These are phyloP conservation scores for Caenorhabditis zanzibari DNA, from an alignment of 2,888 invertebrate species.

Conservation along the genomic window DNA sequence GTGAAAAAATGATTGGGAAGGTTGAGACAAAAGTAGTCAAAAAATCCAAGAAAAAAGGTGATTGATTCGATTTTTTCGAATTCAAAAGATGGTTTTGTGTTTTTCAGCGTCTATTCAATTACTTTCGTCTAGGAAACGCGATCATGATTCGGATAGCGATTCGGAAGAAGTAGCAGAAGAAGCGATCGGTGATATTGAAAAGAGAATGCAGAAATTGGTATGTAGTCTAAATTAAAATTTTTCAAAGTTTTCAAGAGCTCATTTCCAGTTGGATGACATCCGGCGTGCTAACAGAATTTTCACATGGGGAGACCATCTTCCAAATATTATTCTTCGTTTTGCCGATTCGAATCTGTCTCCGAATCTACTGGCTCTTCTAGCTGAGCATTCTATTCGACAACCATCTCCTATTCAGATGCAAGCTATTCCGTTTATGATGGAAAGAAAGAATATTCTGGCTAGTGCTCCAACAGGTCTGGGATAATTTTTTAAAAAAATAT, in stretches of 20 bases:
- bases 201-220: slow-evolving; percentile 53
- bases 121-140: slow-evolving; percentile 47
- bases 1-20: slow-evolving; percentile 61
- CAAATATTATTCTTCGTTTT: slow-evolving; percentile 80
- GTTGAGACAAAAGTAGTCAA: slow-evolving; percentile 30
- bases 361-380: slow-evolving; percentile 58
- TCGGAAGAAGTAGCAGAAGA: slow-evolving; percentile 27
- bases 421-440: slow-evolving; percentile 92
- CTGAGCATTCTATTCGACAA: slow-evolving; percentile 81
- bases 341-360: slow-evolving; percentile 65
- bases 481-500: background rate
- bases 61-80: no score
- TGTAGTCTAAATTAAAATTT: background rate
- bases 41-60: slow-evolving; percentile 34
- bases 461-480: slow-evolving; percentile 92
- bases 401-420: slow-evolving; percentile 96
- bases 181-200: slow-evolving; percentile 34
- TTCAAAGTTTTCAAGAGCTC: background rate
- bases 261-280: slow-evolving; percentile 55
- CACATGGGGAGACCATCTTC: slow-evolving; percentile 80
- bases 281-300: slow-evolving; percentile 77
- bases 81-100: no score
- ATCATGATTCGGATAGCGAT: slow-evolving; percentile 38
- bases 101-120: slow-evolving; percentile 48
- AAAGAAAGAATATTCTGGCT: slow-evolving; percentile 89